Conservation (phyloP, 1,140 invertebrate species). For the Hirudo medicinalis region DNA sequence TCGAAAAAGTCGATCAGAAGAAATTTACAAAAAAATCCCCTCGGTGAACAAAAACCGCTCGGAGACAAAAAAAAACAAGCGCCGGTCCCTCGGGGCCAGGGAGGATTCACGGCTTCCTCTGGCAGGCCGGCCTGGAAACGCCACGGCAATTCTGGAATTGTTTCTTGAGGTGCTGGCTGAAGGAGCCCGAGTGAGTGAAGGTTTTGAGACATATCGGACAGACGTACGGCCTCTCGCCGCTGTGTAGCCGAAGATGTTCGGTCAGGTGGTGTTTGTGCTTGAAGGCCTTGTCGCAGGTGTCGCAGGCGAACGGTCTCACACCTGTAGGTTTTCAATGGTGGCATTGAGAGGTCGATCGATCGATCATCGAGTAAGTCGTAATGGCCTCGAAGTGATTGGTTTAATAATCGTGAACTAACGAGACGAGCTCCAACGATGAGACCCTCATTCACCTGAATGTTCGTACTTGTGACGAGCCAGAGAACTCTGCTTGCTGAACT, state of each 20-base stretch:
- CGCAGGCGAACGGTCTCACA: constrained; percentile 93
- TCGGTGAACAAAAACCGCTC: no score
- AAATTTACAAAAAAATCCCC: no score
- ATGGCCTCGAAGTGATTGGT: no score
- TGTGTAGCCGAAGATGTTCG: constrained; percentile 93
- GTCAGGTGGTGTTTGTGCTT: constrained; percentile 99
- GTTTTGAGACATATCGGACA: constrained; percentile 96
- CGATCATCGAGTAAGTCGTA: no score
- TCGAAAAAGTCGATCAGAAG: no score
- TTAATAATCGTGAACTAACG: no score
- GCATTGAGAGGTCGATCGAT: not conserved
- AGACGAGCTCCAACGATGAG: no score
- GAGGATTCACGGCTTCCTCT: no score
- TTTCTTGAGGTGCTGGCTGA: constrained; percentile 99
- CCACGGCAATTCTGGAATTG: constrained; percentile 50
- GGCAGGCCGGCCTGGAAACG: no score
- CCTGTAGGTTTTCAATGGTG: constrained; percentile 53
- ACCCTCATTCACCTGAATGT: constrained; percentile 88
- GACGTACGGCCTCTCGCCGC: constrained; percentile 95
- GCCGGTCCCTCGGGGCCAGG: no score
- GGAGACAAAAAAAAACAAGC: no score
- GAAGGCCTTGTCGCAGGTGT: constrained; percentile 95
- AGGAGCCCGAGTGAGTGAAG: constrained; percentile 97
- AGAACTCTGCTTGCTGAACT: constrained; percentile 90
- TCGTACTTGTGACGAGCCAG: constrained; percentile 92